These are phyloP conservation scores for Chondrilla cf. caribensis DNA, from an alignment of 37 sponge, comb jelly and placozoan species.

Conservation along the genomic window DNA sequence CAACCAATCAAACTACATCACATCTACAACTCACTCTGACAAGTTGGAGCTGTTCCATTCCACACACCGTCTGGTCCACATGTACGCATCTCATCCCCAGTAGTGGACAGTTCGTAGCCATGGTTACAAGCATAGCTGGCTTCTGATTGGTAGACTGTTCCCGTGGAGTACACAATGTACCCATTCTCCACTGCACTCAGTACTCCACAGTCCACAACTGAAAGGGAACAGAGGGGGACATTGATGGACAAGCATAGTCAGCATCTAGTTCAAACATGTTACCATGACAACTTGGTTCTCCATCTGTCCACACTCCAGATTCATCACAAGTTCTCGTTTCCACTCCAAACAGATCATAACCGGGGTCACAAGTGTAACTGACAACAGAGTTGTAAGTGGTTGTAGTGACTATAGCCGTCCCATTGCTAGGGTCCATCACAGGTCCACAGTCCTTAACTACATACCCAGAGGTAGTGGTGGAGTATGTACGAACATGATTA, in stretches of 20 bases:
- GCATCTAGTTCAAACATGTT: background rate
- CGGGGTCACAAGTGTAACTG: background rate
- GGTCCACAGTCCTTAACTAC: slow-evolving; percentile 9
- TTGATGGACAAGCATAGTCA: background rate
- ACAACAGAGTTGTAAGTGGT: background rate
- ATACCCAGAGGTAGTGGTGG: no score
- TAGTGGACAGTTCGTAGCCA: background rate
- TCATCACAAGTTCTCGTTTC: background rate
- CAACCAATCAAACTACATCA: no score
- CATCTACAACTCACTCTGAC: slow-evolving; percentile 1
- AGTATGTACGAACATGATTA: no score
- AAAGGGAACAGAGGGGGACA: background rate
- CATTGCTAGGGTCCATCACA: background rate
- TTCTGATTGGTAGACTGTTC: background rate
- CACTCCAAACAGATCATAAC: background rate
- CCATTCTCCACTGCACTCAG: slow-evolving; percentile 7
- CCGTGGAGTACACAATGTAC: background rate
- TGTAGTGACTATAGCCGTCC: background rate
- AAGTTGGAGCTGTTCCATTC: background rate
- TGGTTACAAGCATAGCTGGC: background rate
- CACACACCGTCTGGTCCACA: background rate
- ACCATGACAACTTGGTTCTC: background rate
- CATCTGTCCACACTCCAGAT: background rate
- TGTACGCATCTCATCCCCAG: background rate
- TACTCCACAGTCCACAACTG: slow-evolving; percentile 16